These are phyloP conservation scores for Drosophila atroscutellata DNA, from an alignment of 2,888 invertebrate species.

Conservation along the genomic window DNA sequence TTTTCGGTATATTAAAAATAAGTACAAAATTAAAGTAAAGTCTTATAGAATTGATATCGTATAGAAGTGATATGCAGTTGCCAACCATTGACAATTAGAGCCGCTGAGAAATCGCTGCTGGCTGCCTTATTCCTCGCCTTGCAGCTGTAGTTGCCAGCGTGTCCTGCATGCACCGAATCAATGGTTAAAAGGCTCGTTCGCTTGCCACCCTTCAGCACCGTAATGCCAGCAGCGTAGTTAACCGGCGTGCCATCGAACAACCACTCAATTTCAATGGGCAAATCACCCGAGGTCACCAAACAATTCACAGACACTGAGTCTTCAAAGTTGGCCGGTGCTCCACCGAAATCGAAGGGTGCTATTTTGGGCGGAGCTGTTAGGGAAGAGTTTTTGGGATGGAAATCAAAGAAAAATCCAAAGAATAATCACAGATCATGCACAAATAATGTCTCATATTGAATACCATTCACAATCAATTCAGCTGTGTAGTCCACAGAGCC, in stretches of 20 bases:
- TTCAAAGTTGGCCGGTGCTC: slow-evolving; percentile 89
- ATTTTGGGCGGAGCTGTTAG: slow-evolving; percentile 90
- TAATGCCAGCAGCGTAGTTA: slow-evolving; percentile 78
- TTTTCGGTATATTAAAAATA: slow-evolving; percentile 9
- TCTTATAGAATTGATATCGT: slow-evolving; percentile 9
- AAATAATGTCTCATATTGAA: slow-evolving; percentile 4
- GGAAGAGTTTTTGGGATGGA: slow-evolving; percentile 7
- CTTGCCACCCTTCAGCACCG: slow-evolving; percentile 85
- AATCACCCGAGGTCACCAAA: slow-evolving; percentile 89
- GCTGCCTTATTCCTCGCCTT: slow-evolving; percentile 88
- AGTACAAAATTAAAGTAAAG: slow-evolving; percentile 16
- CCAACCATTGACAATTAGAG: slow-evolving; percentile 83
- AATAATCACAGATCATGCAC: slow-evolving; percentile 24
- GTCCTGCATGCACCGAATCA: slow-evolving; percentile 88
- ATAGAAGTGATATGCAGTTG: neutral
- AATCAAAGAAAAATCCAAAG: slow-evolving; percentile 30
- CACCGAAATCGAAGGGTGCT: slow-evolving; percentile 91
- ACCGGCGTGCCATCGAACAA: slow-evolving; percentile 83
- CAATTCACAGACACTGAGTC: slow-evolving; percentile 90
- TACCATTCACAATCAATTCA: slow-evolving; percentile 90
- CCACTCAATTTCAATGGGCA: slow-evolving; percentile 90
- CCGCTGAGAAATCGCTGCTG: slow-evolving; percentile 85
- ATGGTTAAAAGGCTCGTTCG: slow-evolving; percentile 88
- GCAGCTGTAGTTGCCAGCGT: slow-evolving; percentile 89
- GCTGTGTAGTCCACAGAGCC: slow-evolving; percentile 89